Percentiles rank a stretch among this genome's conserved stretches.
These are phyloP conservation scores for Hippoglossus stenolepis DNA, from an alignment of 2,113 vertebrate species.

Conservation along the genomic window DNA sequence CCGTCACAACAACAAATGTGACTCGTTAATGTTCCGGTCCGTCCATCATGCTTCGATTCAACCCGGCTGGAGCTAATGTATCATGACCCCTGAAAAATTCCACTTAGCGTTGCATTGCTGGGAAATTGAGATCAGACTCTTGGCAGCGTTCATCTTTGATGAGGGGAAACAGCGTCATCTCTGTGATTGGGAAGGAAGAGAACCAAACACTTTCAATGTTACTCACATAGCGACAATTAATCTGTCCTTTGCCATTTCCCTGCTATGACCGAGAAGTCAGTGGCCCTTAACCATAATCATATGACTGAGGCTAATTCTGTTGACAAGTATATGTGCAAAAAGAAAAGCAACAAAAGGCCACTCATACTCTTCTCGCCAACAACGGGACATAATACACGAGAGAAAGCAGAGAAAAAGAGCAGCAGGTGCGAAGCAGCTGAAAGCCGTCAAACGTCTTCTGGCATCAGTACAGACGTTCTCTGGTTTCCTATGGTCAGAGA, in stretches of 20 bases:
- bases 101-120: constrained; percentile 55
- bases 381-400: constrained; percentile 17
- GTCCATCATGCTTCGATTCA: constrained; percentile 42
- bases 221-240: constrained; percentile 55
- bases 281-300: constrained; percentile 15
- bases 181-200: constrained; percentile 57
- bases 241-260: constrained; percentile 42
- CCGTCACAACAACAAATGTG: constrained; percentile 59
- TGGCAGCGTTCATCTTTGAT: constrained; percentile 61
- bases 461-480: constrained; percentile 59
- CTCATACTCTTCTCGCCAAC: constrained; percentile 8
- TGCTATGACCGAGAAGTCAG: constrained; percentile 22
- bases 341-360: constrained; percentile 2
- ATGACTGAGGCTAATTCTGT: constrained; percentile 26
- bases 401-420: constrained; percentile 18
- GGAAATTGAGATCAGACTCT: constrained; percentile 77
- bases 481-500: constrained; percentile 52
- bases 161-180: constrained; percentile 68
- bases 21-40: constrained; percentile 45
- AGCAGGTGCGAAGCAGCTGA: constrained; percentile 78
- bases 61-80: constrained; percentile 36
- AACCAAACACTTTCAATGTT: constrained; percentile 64
- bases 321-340: constrained; percentile 27
- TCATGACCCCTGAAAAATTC: constrained; percentile 59
- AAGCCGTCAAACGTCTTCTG: constrained; percentile 41